Base-by-base conservation (phyloP, 2,888 invertebrate genomes). In the Torymus texanus region DNA sequence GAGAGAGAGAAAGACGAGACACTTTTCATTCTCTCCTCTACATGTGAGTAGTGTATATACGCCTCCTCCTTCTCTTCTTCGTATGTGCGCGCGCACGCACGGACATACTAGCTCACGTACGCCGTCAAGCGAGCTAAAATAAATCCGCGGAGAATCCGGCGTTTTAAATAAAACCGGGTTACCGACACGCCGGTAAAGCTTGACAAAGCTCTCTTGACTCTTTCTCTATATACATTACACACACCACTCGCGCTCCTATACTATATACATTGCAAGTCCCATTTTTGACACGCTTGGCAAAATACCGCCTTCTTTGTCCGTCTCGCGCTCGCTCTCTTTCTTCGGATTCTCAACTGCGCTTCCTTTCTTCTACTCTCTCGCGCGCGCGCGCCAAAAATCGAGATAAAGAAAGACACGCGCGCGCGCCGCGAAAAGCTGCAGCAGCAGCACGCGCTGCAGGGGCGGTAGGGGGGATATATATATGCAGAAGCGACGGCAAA, bases 101-200 rank as follows among this genome's bases (percentile, higher is more conserved):
- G 75, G 78, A 80, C 80, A 83, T 77, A 71, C 84, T 82, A 83
- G 83, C 82, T 77, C 21, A 81, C 82, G 80, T 84, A 80, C 82
- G 65, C 41, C 55, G 83, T 81, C 84, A 82, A 85, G 84, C 85
- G 84, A 83, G 85, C 85, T 82, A 87, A 88, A 88, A 88, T 88
- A 88, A 88, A 85, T 87, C 84, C 81, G 83, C 85, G 84, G 84
- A 87, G 86, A 86, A 87, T 87, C 85, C 84, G 83, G 83, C 83
- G 87, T 87, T 88, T 88, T 85, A 88, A 88, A 88, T 87, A 88
- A 88, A 87, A 87, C 85, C 84, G 85, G 85, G 85, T 85, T 85
- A 86, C 83, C 83, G 83, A 84, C 85, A 84, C 83, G 76, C 73
- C 63, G 70, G 0, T 41, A 41, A 41, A 41, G 72, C 62, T 75